Evolutionary conservation across 2,888 invertebrate genomes (phyloP), one percentile per base, ranked within the genome.

Genomic region (Stenchaetothrips biformis): DNA sequence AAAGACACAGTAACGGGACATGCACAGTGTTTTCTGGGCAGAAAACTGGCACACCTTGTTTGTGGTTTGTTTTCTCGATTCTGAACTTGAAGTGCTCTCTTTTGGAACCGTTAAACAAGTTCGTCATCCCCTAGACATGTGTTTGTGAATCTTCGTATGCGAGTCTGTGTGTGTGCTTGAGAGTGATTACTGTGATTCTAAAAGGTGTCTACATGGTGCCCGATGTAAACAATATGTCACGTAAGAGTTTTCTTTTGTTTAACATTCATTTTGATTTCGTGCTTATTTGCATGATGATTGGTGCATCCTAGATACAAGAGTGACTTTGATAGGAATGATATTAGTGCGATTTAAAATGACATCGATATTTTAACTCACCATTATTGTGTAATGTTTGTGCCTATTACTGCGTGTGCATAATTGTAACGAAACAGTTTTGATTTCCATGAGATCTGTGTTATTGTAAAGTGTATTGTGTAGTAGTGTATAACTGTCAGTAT

Each of bases 341-440:
- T 37, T 37, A 37, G 37, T 37, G 37, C 37, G 37, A 37, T 37
- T 74, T 74, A 74, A 74, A 74, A 25, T 74, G n/a, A 21, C 25
- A 21, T 74, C 25, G 67, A 74, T 74, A 25, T 74, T 74, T 74
- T 74, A 74, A 74, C 67, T 74, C 67, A 74, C 67, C 67, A 74
- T 74, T 25, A 74, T 59, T 59, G 18, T 74, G 67, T 74, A 74
- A 74, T 74, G 53, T 53, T 74, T 25, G 67, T 74, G 67, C 67
- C 67, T 74, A 21, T 74, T 25, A 37, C 21, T 74, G 67, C 21
- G 67, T 74, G 67, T 74, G 67, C 67, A 21, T 74, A 74, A n/a
- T 74, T 74, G 67, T 74, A 74, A 74, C 67, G 25, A 59, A 59
- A 59, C 37, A 18, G 59, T 21, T 74, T 74, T 74, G 67, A 25